Conservation (phyloP, 1,140 invertebrate genomes). For the Alviniconcha marisindica region DNA sequence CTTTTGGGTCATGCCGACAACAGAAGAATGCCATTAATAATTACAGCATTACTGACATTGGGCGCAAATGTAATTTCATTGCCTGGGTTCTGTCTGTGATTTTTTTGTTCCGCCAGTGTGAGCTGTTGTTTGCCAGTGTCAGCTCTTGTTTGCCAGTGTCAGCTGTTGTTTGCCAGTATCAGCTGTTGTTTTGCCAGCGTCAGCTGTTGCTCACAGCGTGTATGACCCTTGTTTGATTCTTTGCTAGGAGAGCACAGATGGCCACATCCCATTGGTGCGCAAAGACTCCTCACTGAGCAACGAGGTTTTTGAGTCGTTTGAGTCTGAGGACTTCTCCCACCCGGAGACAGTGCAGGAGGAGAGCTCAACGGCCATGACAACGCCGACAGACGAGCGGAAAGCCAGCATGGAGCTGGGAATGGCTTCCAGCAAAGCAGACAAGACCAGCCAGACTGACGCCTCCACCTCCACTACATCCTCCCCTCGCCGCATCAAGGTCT, state of each 20-base stretch:
- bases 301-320: conserved; percentile 79
- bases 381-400: conserved; percentile 70
- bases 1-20: no score
- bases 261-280: conserved; percentile 75
- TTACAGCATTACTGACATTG: no score
- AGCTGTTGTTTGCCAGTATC: no score
- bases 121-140: no score
- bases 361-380: conserved; percentile 70
- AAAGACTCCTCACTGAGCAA: conserved; percentile 79
- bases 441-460: conserved; percentile 45
- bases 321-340: conserved; percentile 72
- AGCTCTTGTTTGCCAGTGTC: no score
- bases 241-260: conserved; percentile 78
- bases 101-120: no score
- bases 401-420: conserved; percentile 64
- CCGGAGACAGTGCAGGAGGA: conserved; percentile 74
- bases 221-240: no score
- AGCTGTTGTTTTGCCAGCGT: no score
- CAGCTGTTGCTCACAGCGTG: no score
- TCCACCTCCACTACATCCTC: conserved; percentile 40
- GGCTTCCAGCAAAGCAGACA: conserved; percentile 21
- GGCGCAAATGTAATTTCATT: no score
- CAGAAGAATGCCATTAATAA: no score
- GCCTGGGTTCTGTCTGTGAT: no score
- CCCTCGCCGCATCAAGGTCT: conserved; percentile 30